Evolutionary conservation across 2,113 vertebrate genomes (phyloP).

Genomic region (Rana temporaria): DNA sequence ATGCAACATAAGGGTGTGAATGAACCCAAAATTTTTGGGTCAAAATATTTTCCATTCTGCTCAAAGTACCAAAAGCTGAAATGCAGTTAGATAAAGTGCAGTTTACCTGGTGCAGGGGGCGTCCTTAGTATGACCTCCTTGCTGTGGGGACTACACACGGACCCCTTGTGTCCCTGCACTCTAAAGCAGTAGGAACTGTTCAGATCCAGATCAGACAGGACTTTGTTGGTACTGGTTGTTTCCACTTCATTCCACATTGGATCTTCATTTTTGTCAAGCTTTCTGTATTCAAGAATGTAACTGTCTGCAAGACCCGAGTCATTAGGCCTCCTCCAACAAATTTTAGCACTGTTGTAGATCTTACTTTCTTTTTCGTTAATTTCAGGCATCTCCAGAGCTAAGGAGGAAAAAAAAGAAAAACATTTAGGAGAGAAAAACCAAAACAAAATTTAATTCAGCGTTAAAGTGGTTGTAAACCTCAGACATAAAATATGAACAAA

Average conservation of each 20-base stretch:
- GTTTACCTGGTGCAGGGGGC: slow-evolving; percentile 88
- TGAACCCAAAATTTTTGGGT: background rate
- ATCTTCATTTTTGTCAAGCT: slow-evolving; percentile 76
- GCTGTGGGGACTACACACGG: slow-evolving; percentile 85
- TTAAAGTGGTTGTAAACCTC: no score
- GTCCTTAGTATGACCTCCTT: slow-evolving; percentile 84
- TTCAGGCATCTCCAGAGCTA: slow-evolving; percentile 88
- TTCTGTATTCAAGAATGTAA: slow-evolving; percentile 88
- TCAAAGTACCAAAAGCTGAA: no score
- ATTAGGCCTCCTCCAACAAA: slow-evolving; percentile 85
- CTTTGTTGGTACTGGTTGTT: slow-evolving; percentile 77
- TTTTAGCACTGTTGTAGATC: slow-evolving; percentile 87
- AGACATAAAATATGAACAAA: no score
- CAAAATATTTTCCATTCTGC: no score
- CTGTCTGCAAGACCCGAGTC: slow-evolving; percentile 81
- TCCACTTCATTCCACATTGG: slow-evolving; percentile 78
- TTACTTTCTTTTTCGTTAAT: slow-evolving; percentile 84
- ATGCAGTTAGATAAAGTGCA: no score
- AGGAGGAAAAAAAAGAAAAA: slow-evolving; percentile 38
- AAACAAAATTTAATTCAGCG: background rate
- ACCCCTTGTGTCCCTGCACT: slow-evolving; percentile 84
- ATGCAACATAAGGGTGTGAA: no score
- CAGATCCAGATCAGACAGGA: slow-evolving; percentile 80
- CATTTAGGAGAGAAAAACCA: slow-evolving; percentile 24
- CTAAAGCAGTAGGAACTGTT: slow-evolving; percentile 85